phyloP scores from a whole-genome alignment of 2,888 invertebrate species.

The Orgyia antiqua region DNA sequence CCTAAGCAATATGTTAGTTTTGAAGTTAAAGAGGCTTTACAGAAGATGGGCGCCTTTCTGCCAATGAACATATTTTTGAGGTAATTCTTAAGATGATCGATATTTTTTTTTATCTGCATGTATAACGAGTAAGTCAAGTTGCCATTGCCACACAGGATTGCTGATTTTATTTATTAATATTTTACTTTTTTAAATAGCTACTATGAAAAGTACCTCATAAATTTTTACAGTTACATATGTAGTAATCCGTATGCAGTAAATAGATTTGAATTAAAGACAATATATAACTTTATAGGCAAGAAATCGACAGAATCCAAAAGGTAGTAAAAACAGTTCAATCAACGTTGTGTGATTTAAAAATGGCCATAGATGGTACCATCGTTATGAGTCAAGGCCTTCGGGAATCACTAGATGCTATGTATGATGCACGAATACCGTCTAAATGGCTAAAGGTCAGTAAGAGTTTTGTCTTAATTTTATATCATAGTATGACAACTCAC shows the following conservation, averaged over 20 bases:
- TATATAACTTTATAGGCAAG: conserved; percentile 79
- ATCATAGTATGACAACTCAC: too few relatives aligned
- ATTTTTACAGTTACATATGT: too few relatives aligned
- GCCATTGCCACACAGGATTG: too few relatives aligned
- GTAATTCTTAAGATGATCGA: conserved; percentile 40
- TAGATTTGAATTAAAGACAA: too few relatives aligned
- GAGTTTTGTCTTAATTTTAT: too few relatives aligned
- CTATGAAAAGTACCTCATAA: too few relatives aligned
- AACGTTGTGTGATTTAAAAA: conserved; percentile 91
- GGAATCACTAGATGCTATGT: conserved; percentile 96
- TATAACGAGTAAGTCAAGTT: too few relatives aligned
- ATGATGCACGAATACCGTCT: conserved; percentile 95
- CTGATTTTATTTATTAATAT: too few relatives aligned
- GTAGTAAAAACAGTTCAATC: conserved; percentile 88
- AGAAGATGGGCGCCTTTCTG: conserved; percentile 93
- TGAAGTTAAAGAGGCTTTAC: conserved; percentile 93
- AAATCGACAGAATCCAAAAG: conserved; percentile 89
- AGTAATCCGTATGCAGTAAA: too few relatives aligned
- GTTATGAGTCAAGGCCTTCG: conserved; percentile 95
- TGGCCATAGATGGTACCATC: conserved; percentile 98
- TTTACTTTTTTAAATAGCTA: too few relatives aligned
- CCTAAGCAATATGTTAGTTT: conserved; percentile 92
- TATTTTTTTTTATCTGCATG: too few relatives aligned
- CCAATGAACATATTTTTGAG: conserved; percentile 97
- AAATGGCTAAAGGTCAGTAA: conserved; percentile 90